Evolutionary conservation across 2,888 invertebrate genomes (phyloP), one percentile per base, ranked within the genome.

Genomic region (Gymnoscelis rufifasciata): DNA sequence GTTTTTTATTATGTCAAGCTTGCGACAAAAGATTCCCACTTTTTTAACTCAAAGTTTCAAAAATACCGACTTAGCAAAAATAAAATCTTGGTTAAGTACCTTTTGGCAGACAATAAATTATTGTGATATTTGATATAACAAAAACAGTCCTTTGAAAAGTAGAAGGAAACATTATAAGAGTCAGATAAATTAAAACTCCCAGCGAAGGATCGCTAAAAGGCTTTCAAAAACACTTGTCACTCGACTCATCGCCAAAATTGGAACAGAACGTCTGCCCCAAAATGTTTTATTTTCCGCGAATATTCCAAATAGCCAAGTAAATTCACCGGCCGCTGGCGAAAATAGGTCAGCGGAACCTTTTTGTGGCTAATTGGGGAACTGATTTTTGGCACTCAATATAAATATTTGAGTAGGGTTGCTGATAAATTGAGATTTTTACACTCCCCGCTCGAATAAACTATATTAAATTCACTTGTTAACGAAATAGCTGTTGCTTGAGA

Each of bases 271-370:
- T 52, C 46, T 46, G 13, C 11, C 42, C 35, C 23, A 42, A 52
- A 49, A 52, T 51, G 48, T 54, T 57, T 57, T 56, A 56, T 57
- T 54, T 41, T 27, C 12, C 30, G 26, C 30, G 43, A 51, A 51
- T 54, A 48, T 54, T 44, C 33, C 19, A 11, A 43, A 28, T 15
- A 37, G 30, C 24, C 23, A 35, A 33, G 43, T 29, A 7, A 10
- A 29, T 42, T 44, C 15, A 39, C 23, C 43, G 27, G 41, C 43
- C 24, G 38, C 24, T 19, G 43, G 19, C 26, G 24, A 26, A 43
- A 43, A 30, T 44, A 24, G 40, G 44, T 28, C 44, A 43, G 27
- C 28, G 38, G 6, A 38, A 29, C 26, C 31, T 43, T 48, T 43
- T 48, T 27, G 39, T 40, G 26, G 40, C 13, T 40, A 40, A 40